These are phyloP conservation scores for Sipha maydis DNA, from an alignment of 2,888 invertebrate species.

Conservation along the genomic window DNA sequence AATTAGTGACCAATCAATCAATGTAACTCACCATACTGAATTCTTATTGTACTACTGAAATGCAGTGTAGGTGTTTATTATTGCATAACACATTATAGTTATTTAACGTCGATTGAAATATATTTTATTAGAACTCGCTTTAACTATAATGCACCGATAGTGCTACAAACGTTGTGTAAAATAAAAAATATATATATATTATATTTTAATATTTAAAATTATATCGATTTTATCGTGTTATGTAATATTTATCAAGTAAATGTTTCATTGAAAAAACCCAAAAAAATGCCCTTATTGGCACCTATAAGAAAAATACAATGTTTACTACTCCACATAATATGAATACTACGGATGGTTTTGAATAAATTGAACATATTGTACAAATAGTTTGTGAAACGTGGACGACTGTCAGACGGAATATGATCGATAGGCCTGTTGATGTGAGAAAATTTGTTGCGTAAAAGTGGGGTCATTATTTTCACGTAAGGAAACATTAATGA, in stretches of 20 bases:
- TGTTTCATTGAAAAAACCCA: background rate
- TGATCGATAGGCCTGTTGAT: constrained; percentile 55
- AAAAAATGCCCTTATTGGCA: background rate
- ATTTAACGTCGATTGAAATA: no score
- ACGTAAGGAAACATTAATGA: constrained; percentile 31
- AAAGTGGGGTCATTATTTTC: constrained; percentile 5
- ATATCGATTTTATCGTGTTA: background rate
- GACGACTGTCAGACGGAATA: constrained; percentile 45
- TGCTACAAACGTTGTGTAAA: no score
- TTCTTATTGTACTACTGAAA: no score
- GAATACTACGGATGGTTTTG: constrained; percentile 18
- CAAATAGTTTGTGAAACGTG: constrained; percentile 17
- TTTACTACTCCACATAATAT: constrained; percentile 10
- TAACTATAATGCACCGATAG: no score
- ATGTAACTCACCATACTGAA: no score
- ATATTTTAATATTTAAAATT: background rate
- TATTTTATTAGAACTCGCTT: no score
- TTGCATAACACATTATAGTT: no score
- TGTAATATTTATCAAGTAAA: background rate
- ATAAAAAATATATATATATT: no score
- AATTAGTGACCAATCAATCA: no score
- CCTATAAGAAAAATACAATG: background rate
- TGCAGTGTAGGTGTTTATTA: no score
- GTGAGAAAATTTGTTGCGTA: constrained; percentile 47
- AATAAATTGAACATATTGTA: constrained; percentile 45